Evolutionary conservation across 2,797 vertebrate genomes (phyloP).

Genomic region (Arctocebus calabarensis): DNA sequence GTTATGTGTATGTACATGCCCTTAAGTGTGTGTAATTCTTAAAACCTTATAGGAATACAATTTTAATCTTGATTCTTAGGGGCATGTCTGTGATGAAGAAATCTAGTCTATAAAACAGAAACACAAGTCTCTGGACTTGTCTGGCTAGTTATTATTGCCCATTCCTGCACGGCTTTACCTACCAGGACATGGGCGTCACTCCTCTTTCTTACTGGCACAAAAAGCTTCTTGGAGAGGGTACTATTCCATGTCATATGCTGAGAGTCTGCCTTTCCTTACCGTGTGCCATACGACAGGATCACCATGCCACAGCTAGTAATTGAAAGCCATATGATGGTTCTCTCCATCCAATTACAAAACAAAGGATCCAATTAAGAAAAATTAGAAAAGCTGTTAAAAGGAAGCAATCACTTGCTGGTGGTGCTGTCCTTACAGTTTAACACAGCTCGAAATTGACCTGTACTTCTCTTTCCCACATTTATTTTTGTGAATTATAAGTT

Average conservation of each 20-base stretch:
- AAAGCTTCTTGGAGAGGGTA: conserved; percentile 26
- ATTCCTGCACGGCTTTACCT: background rate
- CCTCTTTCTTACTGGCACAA: background rate
- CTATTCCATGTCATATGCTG: conserved; percentile 3
- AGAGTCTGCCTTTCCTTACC: conserved; percentile 51
- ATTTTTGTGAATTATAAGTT: conserved; percentile 82
- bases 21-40: background rate
- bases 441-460: conserved; percentile 79
- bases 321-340: conserved; percentile 80
- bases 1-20: background rate
- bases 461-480: conserved; percentile 76
- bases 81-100: background rate
- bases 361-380: conserved; percentile 84
- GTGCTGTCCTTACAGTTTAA: conserved; percentile 76
- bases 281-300: conserved; percentile 71
- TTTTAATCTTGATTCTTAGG: background rate
- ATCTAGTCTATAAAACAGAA: background rate
- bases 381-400: conserved; percentile 81
- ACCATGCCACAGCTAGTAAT: conserved; percentile 70
- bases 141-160: background rate
- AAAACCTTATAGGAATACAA: conserved; percentile 10
- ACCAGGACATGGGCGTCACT: background rate
- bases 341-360: conserved; percentile 81
- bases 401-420: conserved; percentile 78
- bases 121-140: background rate